Conservation (phyloP, 2,113 vertebrate species). For the Lepisosteus oculatus region DNA sequence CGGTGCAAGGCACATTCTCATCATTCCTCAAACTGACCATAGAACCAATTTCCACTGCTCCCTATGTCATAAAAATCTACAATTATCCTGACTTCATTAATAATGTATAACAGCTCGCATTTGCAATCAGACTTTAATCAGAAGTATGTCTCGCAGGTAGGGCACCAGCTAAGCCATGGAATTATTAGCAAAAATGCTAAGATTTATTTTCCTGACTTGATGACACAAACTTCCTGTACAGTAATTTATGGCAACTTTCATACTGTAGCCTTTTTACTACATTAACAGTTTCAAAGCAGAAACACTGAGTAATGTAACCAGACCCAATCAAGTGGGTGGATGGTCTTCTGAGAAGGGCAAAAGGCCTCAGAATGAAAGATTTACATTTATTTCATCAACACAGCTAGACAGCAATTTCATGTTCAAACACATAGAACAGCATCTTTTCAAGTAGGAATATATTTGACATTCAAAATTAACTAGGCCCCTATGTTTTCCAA, state of each 20-base stretch:
- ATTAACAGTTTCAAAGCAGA: background rate
- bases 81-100: slow-evolving; percentile 90
- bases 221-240: slow-evolving; percentile 48
- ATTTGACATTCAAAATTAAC: too few species aligned
- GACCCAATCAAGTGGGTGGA: slow-evolving; percentile 1
- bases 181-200: slow-evolving; percentile 63
- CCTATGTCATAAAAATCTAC: slow-evolving; percentile 84
- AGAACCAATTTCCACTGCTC: slow-evolving; percentile 85
- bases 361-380: too few species aligned
- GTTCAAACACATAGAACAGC: too few species aligned
- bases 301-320: background rate
- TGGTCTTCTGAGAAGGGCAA: background rate
- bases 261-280: slow-evolving; percentile 26
- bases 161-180: slow-evolving; percentile 67
- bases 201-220: slow-evolving; percentile 67
- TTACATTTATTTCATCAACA: too few species aligned
- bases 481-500: too few species aligned
- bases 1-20: slow-evolving; percentile 71
- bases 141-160: slow-evolving; percentile 67
- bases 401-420: too few species aligned
- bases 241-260: slow-evolving; percentile 32
- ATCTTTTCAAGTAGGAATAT: too few species aligned
- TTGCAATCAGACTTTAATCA: slow-evolving; percentile 83
- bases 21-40: slow-evolving; percentile 94
- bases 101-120: slow-evolving; percentile 82